Percentiles rank a stretch among this genome's conserved stretches.
Conservation (phyloP, 2,888 invertebrate species). For the Trichopria drosophilae region DNA sequence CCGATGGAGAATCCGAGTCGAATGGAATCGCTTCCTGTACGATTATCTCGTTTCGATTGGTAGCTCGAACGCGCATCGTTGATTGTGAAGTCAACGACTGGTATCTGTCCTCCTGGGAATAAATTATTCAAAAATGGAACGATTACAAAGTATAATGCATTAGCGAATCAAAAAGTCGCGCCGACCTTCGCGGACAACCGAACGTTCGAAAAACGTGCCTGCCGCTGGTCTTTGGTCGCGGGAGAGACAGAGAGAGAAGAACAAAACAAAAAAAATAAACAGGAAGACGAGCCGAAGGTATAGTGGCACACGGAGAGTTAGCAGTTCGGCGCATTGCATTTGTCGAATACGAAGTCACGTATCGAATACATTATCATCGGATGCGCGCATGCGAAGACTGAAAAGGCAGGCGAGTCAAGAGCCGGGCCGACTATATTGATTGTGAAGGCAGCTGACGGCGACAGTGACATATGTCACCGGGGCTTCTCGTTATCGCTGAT, state of each 20-base stretch:
- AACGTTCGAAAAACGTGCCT: not conserved
- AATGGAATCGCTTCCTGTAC: no score
- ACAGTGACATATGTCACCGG: conserved; percentile 59
- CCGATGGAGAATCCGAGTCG: no score
- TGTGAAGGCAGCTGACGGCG: conserved; percentile 59
- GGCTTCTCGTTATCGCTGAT: conserved; percentile 59
- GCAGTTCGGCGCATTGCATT: conserved; percentile 39
- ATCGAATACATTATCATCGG: conserved; percentile 56
- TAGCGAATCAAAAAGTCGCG: not conserved
- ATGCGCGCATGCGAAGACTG: conserved; percentile 47
- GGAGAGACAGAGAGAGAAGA: conserved; percentile 11
- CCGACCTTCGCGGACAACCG: not conserved
- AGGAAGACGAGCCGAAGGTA: no score
- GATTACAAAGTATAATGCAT: no score
- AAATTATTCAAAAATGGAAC: no score
- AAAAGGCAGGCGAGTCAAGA: conserved; percentile 42
- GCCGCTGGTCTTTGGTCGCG: not conserved
- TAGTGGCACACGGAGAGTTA: no score
- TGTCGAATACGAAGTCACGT: conserved; percentile 52
- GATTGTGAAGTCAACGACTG: no score
- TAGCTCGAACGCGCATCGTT: no score
- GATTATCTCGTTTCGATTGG: no score
- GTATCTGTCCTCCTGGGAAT: no score
- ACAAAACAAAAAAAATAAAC: conserved; percentile 1
- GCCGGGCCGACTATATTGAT: conserved; percentile 55